Evolutionary conservation across 2,113 vertebrate genomes (phyloP).

Genomic region (Alces alces): DNA sequence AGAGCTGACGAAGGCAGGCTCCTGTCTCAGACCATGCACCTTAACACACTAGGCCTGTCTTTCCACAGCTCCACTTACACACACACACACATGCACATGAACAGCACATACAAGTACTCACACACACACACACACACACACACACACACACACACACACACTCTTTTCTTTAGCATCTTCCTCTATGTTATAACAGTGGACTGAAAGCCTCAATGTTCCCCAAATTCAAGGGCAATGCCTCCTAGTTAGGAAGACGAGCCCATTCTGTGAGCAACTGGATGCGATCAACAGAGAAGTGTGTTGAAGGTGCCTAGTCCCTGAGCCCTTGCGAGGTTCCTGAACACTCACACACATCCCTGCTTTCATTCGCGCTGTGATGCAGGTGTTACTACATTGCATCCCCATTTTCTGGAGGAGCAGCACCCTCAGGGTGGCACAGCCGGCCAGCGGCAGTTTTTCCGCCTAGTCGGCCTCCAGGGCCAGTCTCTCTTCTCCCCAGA

Average conservation of each 20-base stretch:
- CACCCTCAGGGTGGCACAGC: background rate
- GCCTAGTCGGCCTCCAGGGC: background rate
- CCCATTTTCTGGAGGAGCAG: background rate
- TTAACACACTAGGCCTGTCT: slow-evolving; percentile 38
- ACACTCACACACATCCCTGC: background rate
- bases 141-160: background rate
- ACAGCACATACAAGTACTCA: accelerated
- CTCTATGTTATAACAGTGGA: background rate
- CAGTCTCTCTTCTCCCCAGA: background rate
- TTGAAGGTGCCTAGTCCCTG: background rate
- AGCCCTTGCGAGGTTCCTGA: background rate
- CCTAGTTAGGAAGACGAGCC: background rate
- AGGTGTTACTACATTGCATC: accelerated
- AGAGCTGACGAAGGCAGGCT: slow-evolving; percentile 74
- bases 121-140: background rate
- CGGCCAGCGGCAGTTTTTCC: background rate
- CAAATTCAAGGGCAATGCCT: background rate
- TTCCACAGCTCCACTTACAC: background rate
- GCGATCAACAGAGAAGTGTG: background rate
- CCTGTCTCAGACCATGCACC: slow-evolving; percentile 58
- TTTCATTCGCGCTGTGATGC: accelerated
- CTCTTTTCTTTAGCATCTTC: background rate
- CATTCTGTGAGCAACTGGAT: background rate
- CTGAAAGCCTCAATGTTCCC: background rate
- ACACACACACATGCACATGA: too few species aligned